A percentile compares a stretch with the other conserved stretches of the same genome.
These are phyloP conservation scores for Argyrosomus regius DNA, from an alignment of 2,797 vertebrate genomes.

Conservation along the genomic window DNA sequence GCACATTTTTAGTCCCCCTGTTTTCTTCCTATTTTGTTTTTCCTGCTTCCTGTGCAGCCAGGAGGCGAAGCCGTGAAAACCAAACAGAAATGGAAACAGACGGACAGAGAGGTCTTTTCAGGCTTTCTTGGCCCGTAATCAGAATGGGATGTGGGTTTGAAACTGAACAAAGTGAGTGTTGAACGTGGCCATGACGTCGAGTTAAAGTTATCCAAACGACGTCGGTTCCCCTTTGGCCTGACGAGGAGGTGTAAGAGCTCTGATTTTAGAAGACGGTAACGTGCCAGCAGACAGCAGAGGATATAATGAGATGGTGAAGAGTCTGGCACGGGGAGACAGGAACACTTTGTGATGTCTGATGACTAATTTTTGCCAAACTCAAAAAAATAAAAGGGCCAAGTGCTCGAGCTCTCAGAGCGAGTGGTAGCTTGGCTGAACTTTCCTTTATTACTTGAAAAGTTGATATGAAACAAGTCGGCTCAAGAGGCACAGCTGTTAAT, in stretches of 20 bases:
- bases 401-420: constrained; percentile 52
- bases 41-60: constrained; percentile 62
- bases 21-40: constrained; percentile 69
- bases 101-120: constrained; percentile 78
- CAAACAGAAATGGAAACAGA: constrained; percentile 75
- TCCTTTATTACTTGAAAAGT: constrained; percentile 60
- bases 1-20: constrained; percentile 41
- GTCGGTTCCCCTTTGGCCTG: background rate
- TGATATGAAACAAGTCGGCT: constrained; percentile 59
- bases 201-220: constrained; percentile 51
- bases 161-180: constrained; percentile 60
- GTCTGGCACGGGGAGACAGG: constrained; percentile 41
- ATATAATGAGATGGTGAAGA: constrained; percentile 35
- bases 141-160: constrained; percentile 79
- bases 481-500: constrained; percentile 75
- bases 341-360: constrained; percentile 57
- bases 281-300: constrained; percentile 50
- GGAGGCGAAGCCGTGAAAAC: constrained; percentile 70
- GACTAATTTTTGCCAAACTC: constrained; percentile 62
- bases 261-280: constrained; percentile 47
- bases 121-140: constrained; percentile 65
- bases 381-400: constrained; percentile 17
- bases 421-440: constrained; percentile 69
- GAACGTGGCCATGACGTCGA: constrained; percentile 51
- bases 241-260: constrained; percentile 32